phyloP scores from a whole-genome alignment of 2,888 invertebrate genomes.

The Agonopterix alstromeriana region DNA sequence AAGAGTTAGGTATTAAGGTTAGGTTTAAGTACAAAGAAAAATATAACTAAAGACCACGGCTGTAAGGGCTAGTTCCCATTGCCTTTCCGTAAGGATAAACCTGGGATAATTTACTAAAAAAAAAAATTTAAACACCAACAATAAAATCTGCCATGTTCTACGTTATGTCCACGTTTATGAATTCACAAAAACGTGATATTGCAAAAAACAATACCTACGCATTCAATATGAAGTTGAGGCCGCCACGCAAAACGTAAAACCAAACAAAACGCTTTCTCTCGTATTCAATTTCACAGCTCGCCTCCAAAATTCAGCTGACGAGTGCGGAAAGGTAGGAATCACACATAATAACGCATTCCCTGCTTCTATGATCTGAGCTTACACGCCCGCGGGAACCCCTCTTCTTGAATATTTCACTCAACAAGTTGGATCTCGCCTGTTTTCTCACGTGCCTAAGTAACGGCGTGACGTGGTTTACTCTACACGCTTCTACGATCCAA shows the following conservation, averaged over 20 bases:
- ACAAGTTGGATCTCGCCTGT: conserved; percentile 18
- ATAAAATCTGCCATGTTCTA: no score
- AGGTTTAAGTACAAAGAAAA: no score
- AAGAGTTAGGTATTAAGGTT: no score
- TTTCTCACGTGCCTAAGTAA: conserved; percentile 9
- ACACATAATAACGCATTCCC: conserved; percentile 15
- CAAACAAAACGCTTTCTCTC: neutral
- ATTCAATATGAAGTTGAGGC: no score
- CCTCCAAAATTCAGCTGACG: neutral
- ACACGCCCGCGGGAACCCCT: conserved; percentile 14
- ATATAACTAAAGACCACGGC: no score
- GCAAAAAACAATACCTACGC: no score
- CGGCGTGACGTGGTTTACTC: conserved; percentile 8
- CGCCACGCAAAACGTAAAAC: neutral
- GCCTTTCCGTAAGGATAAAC: no score
- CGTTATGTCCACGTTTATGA: no score
- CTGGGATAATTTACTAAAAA: no score
- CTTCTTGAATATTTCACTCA: conserved; percentile 28
- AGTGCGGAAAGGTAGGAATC: neutral
- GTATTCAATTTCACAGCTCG: neutral
- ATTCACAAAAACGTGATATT: no score
- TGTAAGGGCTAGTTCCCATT: no score
- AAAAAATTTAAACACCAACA: no score
- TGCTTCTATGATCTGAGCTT: conserved; percentile 16
- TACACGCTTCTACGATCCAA: neutral